Conservation (phyloP, 2,797 vertebrate genomes). For the Pipistrellus kuhlii region DNA sequence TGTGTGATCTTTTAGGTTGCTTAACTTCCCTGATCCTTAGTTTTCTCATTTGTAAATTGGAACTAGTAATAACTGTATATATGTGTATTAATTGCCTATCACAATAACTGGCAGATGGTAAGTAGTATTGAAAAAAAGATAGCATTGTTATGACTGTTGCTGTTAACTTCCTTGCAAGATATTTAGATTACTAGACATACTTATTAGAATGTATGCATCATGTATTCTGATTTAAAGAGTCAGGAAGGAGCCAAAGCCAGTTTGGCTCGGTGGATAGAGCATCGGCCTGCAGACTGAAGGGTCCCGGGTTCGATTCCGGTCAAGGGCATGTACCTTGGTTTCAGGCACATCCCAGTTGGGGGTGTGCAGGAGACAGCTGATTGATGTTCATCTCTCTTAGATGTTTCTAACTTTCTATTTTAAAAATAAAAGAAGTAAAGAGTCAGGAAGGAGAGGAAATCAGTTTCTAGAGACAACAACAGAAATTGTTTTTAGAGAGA, state of each 20-base stretch:
- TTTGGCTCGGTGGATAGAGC: too few species aligned
- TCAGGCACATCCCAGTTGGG: too few species aligned
- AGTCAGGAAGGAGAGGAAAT: background rate
- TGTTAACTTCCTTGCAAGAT: conserved; percentile 25
- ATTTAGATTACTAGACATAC: background rate
- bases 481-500: conserved; percentile 16
- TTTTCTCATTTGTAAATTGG: conserved; percentile 56
- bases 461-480: background rate
- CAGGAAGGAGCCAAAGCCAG: background rate
- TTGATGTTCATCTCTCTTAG: too few species aligned
- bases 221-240: conserved; percentile 8
- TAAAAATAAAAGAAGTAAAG: background rate
- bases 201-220: background rate
- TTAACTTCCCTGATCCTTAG: conserved; percentile 10
- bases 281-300: too few species aligned
- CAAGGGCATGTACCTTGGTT: too few species aligned
- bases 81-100: background rate
- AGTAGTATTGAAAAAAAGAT: background rate
- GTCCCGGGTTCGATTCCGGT: too few species aligned
- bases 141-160: background rate
- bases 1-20: background rate
- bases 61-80: conserved; percentile 9
- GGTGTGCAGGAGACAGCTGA: too few species aligned
- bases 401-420: too few species aligned
- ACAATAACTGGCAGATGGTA: background rate